Conservation (phyloP, 92 coral and sea anemone genomes). For the Siderastrea siderea region DNA sequence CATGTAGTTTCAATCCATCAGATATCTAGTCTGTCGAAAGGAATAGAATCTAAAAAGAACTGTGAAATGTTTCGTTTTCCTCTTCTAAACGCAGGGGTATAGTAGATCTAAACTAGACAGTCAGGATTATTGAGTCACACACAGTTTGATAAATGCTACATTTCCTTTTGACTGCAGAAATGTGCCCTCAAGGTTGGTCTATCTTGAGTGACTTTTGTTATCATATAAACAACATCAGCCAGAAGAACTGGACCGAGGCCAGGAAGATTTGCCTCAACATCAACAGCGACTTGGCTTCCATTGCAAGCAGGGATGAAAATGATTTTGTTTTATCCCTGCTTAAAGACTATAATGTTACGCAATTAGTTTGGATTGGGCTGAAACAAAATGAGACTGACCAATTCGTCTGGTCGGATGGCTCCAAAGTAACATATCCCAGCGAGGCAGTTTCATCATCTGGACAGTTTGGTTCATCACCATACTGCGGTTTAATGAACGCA, state of each 20-base stretch:
- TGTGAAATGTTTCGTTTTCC: no score
- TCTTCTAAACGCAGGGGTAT: no score
- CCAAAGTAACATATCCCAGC: background rate
- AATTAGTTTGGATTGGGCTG: background rate
- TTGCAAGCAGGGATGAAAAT: background rate
- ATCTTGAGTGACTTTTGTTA: background rate
- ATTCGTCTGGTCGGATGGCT: background rate
- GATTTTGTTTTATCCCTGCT: background rate
- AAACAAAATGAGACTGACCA: background rate
- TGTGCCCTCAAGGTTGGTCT: background rate
- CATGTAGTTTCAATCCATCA: no score
- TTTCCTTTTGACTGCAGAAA: background rate
- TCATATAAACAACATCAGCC: background rate
- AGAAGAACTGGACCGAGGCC: background rate
- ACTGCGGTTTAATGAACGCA: background rate
- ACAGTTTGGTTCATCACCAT: background rate
- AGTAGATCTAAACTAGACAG: no score
- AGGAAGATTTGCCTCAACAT: background rate
- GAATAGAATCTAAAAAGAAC: no score
- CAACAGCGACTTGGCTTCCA: slow-evolving; percentile 16
- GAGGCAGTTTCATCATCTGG: background rate
- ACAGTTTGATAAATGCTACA: background rate
- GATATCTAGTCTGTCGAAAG: no score
- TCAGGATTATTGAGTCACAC: background rate
- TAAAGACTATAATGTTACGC: background rate